Evolutionary conservation across 2,113 vertebrate genomes (phyloP).

Genomic region (Prionailurus viverrinus): DNA sequence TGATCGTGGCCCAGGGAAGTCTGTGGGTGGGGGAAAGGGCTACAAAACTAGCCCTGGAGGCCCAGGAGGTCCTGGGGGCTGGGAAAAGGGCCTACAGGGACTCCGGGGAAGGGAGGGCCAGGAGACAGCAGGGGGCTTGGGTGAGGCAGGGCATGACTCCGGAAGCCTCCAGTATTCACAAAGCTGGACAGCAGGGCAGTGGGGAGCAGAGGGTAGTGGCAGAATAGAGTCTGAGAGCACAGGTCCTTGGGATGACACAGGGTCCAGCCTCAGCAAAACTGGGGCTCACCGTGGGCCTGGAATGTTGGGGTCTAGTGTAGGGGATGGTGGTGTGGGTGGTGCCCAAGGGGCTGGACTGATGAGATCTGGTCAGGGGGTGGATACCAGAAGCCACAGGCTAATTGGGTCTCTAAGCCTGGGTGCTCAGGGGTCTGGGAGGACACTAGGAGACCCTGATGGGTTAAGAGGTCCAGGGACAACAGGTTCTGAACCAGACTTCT

Average conservation of each 20-base stretch:
- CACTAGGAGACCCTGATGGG: not conserved
- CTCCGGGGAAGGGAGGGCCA: not conserved
- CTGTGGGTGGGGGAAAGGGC: not conserved
- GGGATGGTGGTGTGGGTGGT: too few relatives aligned
- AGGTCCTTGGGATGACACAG: not conserved
- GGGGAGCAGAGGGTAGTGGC: rapidly evolving
- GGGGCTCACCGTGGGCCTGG: not conserved
- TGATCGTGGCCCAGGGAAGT: not conserved
- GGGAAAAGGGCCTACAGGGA: not conserved
- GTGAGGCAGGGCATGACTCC: not conserved
- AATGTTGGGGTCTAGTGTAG: not conserved
- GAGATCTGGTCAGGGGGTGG: not conserved
- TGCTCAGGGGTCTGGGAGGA: not conserved
- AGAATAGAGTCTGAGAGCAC: not conserved
- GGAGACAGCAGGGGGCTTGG: not conserved
- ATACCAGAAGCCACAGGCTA: not conserved
- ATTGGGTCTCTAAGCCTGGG: not conserved
- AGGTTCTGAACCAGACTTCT: not conserved
- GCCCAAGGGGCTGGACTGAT: not conserved
- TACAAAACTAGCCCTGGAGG: not conserved
- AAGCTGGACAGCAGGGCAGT: not conserved
- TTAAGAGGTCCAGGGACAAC: not conserved
- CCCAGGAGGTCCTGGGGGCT: not conserved
- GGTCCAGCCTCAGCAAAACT: not conserved
- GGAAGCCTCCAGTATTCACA: not conserved